Conservation (phyloP, 2,797 vertebrate species). For the Tadarida brasiliensis region DNA sequence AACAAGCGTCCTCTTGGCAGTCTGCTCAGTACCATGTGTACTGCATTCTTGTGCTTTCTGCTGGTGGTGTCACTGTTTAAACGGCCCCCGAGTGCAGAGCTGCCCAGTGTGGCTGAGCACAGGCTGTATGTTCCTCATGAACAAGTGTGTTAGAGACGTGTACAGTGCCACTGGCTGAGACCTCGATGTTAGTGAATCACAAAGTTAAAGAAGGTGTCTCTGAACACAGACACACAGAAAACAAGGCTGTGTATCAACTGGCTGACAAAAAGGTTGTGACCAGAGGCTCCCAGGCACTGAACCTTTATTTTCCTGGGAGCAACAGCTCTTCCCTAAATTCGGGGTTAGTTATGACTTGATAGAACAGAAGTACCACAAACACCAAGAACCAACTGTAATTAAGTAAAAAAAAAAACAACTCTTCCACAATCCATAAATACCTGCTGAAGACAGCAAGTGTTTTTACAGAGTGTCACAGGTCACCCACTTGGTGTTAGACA, state of each 20-base stretch:
- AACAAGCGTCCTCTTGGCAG: neutral
- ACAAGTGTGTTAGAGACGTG: neutral
- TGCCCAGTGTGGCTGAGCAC: neutral
- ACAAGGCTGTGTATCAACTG: neutral
- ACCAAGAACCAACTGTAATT: neutral
- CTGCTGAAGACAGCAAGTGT: neutral
- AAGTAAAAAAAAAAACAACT: neutral
- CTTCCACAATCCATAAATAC: neutral
- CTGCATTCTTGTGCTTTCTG: neutral
- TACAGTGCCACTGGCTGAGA: neutral
- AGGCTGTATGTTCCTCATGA: neutral
- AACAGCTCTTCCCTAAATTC: neutral
- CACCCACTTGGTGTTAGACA: neutral
- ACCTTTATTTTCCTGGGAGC: neutral
- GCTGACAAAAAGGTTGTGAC: neutral
- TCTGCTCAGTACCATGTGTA: neutral
- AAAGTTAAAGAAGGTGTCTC: neutral
- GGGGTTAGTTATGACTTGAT: neutral
- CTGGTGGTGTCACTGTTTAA: neutral
- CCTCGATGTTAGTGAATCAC: neutral
- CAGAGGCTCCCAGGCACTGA: neutral
- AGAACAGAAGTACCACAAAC: neutral
- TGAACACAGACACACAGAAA: neutral
- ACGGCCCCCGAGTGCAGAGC: neutral
- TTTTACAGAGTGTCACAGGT: neutral